Conservation (phyloP, 2,113 vertebrate genomes). For the Podiceps cristatus region DNA sequence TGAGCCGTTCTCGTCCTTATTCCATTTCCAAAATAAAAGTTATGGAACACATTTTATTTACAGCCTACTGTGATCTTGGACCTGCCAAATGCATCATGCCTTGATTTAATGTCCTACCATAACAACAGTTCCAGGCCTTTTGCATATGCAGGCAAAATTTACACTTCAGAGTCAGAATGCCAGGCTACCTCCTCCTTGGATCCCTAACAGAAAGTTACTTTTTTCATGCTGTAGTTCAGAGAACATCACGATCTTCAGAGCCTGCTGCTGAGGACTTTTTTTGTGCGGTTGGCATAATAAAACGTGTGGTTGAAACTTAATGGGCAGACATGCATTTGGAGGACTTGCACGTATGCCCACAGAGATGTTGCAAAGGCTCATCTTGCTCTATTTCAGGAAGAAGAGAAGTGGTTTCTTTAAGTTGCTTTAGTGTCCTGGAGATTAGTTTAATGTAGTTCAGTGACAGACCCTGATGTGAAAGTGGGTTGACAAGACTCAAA, state of each 20-base stretch:
- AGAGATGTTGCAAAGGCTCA: not conserved
- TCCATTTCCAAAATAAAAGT: not conserved
- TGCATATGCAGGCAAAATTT: not conserved
- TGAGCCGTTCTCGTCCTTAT: not conserved
- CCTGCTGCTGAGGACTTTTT: not conserved
- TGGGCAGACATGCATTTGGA: not conserved
- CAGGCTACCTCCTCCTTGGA: not conserved
- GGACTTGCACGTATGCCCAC: not conserved
- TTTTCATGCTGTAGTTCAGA: not conserved
- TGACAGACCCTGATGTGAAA: not conserved
- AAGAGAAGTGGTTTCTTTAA: constrained; percentile 23
- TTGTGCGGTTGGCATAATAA: not conserved
- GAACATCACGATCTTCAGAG: not conserved
- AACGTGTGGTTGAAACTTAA: not conserved
- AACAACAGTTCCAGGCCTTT: not conserved
- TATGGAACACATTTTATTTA: not conserved
- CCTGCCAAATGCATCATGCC: not conserved
- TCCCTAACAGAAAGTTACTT: not conserved
- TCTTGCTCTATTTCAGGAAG: not conserved
- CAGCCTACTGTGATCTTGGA: not conserved
- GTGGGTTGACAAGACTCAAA: not conserved
- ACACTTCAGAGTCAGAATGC: not conserved
- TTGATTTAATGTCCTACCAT: not conserved
- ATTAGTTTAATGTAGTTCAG: not conserved
- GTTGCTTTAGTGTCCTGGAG: not conserved